A percentile compares a stretch with the other conserved stretches of the same genome.
Evolutionary conservation across 2,888 invertebrate species (phyloP).

Genomic region (Monochamus alternatus): DNA sequence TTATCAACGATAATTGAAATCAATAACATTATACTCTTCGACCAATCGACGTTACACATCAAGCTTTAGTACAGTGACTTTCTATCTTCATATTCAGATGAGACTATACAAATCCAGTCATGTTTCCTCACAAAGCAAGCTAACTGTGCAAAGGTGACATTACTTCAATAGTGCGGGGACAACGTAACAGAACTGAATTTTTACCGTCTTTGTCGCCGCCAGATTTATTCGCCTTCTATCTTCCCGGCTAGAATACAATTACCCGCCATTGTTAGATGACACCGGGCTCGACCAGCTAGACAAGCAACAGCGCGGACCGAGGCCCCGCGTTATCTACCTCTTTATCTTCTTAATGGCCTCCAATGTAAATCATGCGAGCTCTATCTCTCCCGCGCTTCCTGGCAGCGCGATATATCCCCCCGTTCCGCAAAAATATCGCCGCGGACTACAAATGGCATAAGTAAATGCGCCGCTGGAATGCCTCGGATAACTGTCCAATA

Average conservation of each 20-base stretch:
- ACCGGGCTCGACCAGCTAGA: conserved; percentile 14
- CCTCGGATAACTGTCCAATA: conserved; percentile 52
- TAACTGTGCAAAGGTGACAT: no score
- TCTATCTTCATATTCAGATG: no score
- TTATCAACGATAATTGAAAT: no score
- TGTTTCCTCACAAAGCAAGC: no score
- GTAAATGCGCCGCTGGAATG: conserved; percentile 45
- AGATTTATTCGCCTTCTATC: conserved; percentile 16
- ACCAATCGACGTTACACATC: no score
- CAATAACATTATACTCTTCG: no score
- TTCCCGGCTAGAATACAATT: conserved; percentile 20
- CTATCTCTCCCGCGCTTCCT: conserved; percentile 46
- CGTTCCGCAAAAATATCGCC: conserved; percentile 44
- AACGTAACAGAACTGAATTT: neutral
- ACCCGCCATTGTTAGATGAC: conserved; percentile 13
- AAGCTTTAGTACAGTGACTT: no score
- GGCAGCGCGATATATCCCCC: conserved; percentile 38
- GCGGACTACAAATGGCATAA: conserved; percentile 36
- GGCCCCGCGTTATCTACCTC: conserved; percentile 39
- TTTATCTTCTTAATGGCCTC: conserved; percentile 45
- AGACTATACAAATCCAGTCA: no score
- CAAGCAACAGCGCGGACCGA: conserved; percentile 23
- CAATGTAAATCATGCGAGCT: conserved; percentile 48
- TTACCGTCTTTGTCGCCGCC: neutral
- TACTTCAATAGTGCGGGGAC: no score